Conservation (phyloP, 2,888 invertebrate genomes). For the Cataglyphis rosenhaueri region DNA sequence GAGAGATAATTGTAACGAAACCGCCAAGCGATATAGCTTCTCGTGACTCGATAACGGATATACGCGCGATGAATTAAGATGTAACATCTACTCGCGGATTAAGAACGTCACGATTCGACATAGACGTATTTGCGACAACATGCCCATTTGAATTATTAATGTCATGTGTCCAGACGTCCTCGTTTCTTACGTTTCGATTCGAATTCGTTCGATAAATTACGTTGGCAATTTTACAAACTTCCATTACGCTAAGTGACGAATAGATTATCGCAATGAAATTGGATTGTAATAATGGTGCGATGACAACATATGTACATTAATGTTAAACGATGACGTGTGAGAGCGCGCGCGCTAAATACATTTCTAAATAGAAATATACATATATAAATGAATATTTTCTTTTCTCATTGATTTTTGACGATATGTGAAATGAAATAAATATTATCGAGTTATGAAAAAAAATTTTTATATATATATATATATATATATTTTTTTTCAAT, state of each 20-base stretch:
- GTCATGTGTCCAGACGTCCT: neutral
- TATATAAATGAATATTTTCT: neutral
- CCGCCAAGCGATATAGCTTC: constrained; percentile 47
- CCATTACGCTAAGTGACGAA: constrained; percentile 2
- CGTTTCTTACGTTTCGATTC: constrained; percentile 28
- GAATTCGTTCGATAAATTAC: neutral
- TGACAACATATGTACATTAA: neutral
- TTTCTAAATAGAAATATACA: neutral
- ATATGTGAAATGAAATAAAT: neutral
- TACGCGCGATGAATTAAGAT: constrained; percentile 33
- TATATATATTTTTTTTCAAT: too few relatives aligned
- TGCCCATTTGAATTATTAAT: constrained; percentile 3
- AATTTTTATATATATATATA: neutral
- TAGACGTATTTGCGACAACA: neutral
- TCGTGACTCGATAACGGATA: constrained; percentile 47
- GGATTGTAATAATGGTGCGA: constrained; percentile 10
- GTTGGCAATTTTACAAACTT: constrained; percentile 9
- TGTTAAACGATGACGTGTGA: neutral
- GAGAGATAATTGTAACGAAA: constrained; percentile 58
- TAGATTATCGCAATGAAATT: neutral
- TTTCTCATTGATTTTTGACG: neutral
- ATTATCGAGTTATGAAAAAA: neutral
- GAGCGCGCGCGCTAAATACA: neutral
- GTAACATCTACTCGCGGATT: constrained; percentile 14
- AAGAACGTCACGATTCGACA: neutral